phyloP scores from a whole-genome alignment of 1,140 invertebrate species.

The Colletes gigas region DNA sequence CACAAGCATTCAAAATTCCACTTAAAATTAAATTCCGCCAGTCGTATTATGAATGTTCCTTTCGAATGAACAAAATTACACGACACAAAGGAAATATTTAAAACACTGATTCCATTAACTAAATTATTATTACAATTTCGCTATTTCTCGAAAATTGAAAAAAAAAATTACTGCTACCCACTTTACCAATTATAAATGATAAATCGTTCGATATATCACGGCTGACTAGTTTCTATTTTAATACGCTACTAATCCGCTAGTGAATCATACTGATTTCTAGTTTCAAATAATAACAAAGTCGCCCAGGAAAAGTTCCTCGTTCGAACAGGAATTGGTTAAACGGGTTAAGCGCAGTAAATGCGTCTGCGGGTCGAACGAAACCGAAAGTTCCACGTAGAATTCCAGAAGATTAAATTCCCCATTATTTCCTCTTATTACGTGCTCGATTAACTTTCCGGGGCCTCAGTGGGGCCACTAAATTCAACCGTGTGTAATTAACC shows the following conservation, averaged over 20 bases:
- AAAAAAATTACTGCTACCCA: too few relatives aligned
- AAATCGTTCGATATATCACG: too few relatives aligned
- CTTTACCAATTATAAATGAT: too few relatives aligned
- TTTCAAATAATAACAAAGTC: background rate
- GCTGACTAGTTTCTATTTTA: background rate
- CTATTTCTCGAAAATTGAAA: too few relatives aligned
- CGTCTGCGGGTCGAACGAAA: background rate
- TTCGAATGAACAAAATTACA: too few relatives aligned
- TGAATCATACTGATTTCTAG: background rate
- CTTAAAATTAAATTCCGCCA: too few relatives aligned
- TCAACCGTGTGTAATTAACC: conserved; percentile 60
- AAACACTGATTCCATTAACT: too few relatives aligned
- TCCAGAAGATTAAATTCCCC: conserved; percentile 58
- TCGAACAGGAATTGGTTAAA: background rate
- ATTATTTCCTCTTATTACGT: conserved; percentile 63
- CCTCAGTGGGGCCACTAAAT: conserved; percentile 54
- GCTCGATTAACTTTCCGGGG: conserved; percentile 65
- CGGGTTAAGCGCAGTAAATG: background rate
- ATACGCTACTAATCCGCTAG: background rate
- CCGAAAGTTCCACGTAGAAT: conserved; percentile 30
- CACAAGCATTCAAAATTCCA: too few relatives aligned
- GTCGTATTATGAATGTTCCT: too few relatives aligned
- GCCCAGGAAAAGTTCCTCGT: too few relatives aligned
- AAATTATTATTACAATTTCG: too few relatives aligned
- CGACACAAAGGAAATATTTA: too few relatives aligned